phyloP scores from a whole-genome alignment of 2,113 vertebrate genomes.

The Arothron firmamentum region DNA sequence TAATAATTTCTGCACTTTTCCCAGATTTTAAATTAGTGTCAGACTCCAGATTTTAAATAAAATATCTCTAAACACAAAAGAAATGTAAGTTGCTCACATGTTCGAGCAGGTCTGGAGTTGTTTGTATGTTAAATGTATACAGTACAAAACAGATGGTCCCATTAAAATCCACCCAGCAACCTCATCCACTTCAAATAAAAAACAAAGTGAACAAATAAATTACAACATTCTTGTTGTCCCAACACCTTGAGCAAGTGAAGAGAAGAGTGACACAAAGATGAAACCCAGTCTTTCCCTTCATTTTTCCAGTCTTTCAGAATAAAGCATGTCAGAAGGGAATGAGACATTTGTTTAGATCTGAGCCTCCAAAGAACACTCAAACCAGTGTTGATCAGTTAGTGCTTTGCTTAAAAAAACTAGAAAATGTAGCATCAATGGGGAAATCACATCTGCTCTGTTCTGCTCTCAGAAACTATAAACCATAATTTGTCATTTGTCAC shows the following conservation, averaged over 20 bases:
- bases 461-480: neutral
- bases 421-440: conserved; percentile 1
- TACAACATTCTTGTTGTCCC: neutral
- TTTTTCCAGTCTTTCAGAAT: conserved; percentile 5
- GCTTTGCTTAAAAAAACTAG: conserved; percentile 54
- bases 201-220: conserved; percentile 31
- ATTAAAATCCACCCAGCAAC: conserved; percentile 2
- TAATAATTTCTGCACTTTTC: too few relatives aligned
- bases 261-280: neutral
- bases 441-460: neutral
- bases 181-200: neutral
- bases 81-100: too few relatives aligned
- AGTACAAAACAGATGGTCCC: conserved; percentile 50
- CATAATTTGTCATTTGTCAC: neutral
- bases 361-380: neutral
- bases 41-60: too few relatives aligned
- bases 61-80: too few relatives aligned
- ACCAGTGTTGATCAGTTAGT: conserved; percentile 34
- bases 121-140: conserved; percentile 11
- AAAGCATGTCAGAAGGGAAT: neutral
- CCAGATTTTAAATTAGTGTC: too few relatives aligned
- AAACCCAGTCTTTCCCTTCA: neutral
- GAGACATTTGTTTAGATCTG: neutral
- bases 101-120: too few relatives aligned
- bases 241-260: neutral